A percentile compares a stretch with the other conserved stretches of the same genome.
Evolutionary conservation across 2,797 vertebrate species (phyloP).

Genomic region (Podarcis lilfordi): DNA sequence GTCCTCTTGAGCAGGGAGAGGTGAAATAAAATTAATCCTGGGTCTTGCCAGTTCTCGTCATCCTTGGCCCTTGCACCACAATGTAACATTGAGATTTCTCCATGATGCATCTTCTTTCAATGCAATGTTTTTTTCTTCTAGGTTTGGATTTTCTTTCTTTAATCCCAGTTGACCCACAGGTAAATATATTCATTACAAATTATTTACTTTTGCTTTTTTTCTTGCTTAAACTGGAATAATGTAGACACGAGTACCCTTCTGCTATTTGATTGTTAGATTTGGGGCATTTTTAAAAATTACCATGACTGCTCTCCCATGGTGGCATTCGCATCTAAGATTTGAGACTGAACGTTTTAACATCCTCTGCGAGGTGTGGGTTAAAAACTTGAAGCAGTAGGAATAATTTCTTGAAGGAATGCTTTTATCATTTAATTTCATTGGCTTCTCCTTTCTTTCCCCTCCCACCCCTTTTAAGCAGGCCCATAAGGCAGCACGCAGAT

Average conservation of each 20-base stretch:
- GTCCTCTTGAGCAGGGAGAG: no score
- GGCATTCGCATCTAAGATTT: background rate
- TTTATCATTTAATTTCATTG: background rate
- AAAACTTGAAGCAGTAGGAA: background rate
- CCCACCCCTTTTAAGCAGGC: no score
- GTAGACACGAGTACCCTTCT: background rate
- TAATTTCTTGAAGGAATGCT: no score
- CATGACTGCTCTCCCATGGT: background rate
- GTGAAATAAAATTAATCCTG: no score
- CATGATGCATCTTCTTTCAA: background rate
- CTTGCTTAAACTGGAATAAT: fast-evolving
- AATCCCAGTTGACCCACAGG: conserved; percentile 95
- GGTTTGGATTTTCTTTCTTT: conserved; percentile 96
- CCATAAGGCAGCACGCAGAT: background rate
- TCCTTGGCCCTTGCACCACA: no score
- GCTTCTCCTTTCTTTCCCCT: no score
- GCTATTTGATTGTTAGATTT: background rate
- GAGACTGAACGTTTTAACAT: background rate
- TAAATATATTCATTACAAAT: conserved; percentile 75
- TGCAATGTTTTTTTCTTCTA: conserved; percentile 67
- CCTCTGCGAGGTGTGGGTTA: background rate
- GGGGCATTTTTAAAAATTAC: background rate
- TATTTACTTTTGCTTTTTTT: conserved; percentile 39
- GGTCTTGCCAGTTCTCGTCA: no score
- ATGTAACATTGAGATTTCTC: background rate